Conservation (phyloP, 2,888 invertebrate genomes). For the Subacronicta megacephala region DNA sequence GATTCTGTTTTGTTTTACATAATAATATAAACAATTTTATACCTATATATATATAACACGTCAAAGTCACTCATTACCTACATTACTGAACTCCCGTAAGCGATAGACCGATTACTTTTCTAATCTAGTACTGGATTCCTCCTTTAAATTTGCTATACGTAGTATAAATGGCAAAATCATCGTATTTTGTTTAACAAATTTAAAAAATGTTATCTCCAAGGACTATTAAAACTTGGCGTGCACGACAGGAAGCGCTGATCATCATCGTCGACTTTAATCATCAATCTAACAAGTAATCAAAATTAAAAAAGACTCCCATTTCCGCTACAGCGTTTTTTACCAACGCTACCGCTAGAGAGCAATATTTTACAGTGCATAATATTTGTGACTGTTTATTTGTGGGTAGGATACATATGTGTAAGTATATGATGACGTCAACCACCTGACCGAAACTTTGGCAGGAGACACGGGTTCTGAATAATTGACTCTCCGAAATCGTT, state of each 20-base stretch:
- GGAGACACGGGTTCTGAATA: constrained; percentile 84
- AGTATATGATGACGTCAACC: constrained; percentile 81
- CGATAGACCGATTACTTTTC: too few species aligned
- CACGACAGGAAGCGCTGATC: constrained; percentile 25
- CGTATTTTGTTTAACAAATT: too few species aligned
- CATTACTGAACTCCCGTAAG: too few species aligned
- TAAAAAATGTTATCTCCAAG: not conserved
- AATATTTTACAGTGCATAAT: constrained; percentile 79
- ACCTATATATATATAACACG: too few species aligned
- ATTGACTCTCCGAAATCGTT: constrained; percentile 83
- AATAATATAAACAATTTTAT: too few species aligned
- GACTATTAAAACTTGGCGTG: constrained; percentile 4
- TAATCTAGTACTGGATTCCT: too few species aligned
- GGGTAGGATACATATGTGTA: constrained; percentile 72
- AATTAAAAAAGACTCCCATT: constrained; percentile 4
- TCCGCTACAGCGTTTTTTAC: constrained; percentile 54
- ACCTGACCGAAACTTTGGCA: constrained; percentile 87
- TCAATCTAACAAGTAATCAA: constrained; percentile 3
- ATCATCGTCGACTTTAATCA: constrained; percentile 9
- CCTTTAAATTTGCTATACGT: too few species aligned
- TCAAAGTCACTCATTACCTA: too few species aligned
- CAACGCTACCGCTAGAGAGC: constrained; percentile 66
- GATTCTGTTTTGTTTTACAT: constrained; percentile 1
- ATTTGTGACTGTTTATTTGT: constrained; percentile 71
- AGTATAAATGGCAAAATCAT: too few species aligned